Evolutionary conservation across 2,888 invertebrate genomes (phyloP).

Genomic region (Pyrochroa serraticornis): DNA sequence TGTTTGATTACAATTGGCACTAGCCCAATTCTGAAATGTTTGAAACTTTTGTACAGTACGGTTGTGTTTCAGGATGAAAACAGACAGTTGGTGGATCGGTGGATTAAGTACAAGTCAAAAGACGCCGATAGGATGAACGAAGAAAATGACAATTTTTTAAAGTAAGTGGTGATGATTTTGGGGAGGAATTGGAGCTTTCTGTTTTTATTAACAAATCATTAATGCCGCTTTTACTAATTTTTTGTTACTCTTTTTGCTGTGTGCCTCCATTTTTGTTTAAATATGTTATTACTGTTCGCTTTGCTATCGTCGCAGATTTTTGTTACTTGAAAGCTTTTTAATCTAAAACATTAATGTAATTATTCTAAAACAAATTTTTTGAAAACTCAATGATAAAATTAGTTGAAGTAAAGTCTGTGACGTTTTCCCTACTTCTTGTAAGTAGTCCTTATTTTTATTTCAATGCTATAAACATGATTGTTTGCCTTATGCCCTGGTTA

Average conservation of each 20-base stretch:
- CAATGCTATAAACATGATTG: too few relatives aligned
- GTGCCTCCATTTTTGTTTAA: too few relatives aligned
- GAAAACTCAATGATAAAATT: too few relatives aligned
- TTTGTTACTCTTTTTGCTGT: too few relatives aligned
- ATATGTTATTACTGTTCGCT: not conserved
- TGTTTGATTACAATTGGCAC: not conserved
- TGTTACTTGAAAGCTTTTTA: not conserved
- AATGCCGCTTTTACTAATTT: not conserved
- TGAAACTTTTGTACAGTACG: not conserved
- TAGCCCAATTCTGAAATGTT: conserved; percentile 9
- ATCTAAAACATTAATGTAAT: too few relatives aligned
- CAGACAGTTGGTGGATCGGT: conserved; percentile 79
- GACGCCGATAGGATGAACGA: conserved; percentile 97
- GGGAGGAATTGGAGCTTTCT: not conserved
- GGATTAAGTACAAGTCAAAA: conserved; percentile 90
- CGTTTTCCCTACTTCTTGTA: too few relatives aligned
- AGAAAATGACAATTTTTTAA: conserved; percentile 92
- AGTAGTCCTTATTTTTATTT: too few relatives aligned
- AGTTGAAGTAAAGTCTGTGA: too few relatives aligned
- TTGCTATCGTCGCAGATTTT: not conserved
- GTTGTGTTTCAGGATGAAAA: conserved; percentile 79
- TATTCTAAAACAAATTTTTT: too few relatives aligned
- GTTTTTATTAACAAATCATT: not conserved
- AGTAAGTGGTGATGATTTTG: conserved; percentile 65
- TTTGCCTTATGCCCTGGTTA: too few relatives aligned